These are phyloP conservation scores for Pseudoatta argentina DNA, from an alignment of 1,140 invertebrate genomes.

Conservation along the genomic window DNA sequence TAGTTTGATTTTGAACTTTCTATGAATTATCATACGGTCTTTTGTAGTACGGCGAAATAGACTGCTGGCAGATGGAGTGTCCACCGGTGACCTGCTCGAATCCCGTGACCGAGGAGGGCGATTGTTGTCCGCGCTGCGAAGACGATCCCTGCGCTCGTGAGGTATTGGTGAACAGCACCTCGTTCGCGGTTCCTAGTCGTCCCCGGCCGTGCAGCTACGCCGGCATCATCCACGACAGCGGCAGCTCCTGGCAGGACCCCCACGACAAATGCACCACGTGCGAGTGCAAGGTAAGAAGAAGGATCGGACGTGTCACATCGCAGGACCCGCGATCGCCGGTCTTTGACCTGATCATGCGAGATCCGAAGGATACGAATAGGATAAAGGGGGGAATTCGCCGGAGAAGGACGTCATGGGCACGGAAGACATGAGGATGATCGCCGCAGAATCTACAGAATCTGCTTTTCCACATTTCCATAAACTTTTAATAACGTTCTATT, in stretches of 20 bases:
- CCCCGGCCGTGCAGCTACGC: constrained; percentile 88
- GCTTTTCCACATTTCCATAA: no score
- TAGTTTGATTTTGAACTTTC: constrained; percentile 1
- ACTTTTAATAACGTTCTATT: neutral
- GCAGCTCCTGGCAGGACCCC: constrained; percentile 88
- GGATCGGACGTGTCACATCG: constrained; percentile 51
- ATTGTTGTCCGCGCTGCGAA: constrained; percentile 91
- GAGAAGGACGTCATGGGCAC: constrained; percentile 33
- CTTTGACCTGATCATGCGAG: constrained; percentile 45
- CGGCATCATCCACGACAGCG: constrained; percentile 88
- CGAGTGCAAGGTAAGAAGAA: constrained; percentile 91
- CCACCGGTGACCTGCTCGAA: constrained; percentile 90
- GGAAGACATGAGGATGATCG: constrained; percentile 26
- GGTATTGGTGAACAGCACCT: constrained; percentile 77
- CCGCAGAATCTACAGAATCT: neutral
- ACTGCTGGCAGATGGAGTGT: constrained; percentile 95
- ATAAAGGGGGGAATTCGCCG: constrained; percentile 61
- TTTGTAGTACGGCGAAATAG: constrained; percentile 94
- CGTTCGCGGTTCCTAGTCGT: constrained; percentile 72
- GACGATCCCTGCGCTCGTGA: constrained; percentile 88
- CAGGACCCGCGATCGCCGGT: constrained; percentile 62
- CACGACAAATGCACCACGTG: constrained; percentile 91
- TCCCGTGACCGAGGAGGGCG: constrained; percentile 88
- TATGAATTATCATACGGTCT: neutral
- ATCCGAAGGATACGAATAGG: constrained; percentile 61